These are phyloP conservation scores for Bombus consobrinus DNA, from an alignment of 1,140 invertebrate genomes.

Conservation along the genomic window DNA sequence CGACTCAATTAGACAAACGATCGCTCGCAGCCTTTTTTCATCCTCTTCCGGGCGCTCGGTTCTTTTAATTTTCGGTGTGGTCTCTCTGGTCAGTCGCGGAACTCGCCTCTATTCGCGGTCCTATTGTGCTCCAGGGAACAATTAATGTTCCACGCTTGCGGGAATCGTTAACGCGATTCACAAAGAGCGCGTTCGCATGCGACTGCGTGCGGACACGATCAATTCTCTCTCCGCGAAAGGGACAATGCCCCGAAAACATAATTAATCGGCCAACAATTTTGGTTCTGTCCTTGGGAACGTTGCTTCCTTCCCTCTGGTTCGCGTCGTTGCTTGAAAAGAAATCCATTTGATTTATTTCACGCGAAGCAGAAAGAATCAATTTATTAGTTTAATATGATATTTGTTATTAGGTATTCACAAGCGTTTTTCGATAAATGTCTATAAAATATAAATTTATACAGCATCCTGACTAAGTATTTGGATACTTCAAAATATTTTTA, in stretches of 20 bases:
- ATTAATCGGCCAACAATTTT: slow-evolving; percentile 54
- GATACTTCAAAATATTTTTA: too few relatives aligned
- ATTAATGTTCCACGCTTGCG: slow-evolving; percentile 51
- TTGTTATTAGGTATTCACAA: neutral
- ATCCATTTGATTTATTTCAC: neutral
- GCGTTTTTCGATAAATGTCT: too few relatives aligned
- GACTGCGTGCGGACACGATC: slow-evolving; percentile 50
- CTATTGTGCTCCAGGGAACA: slow-evolving; percentile 57
- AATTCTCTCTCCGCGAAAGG: slow-evolving; percentile 39
- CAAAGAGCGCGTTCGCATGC: slow-evolving; percentile 27
- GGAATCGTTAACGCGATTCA: slow-evolving; percentile 61
- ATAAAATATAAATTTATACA: too few relatives aligned
- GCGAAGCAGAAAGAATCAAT: neutral
- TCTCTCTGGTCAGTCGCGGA: slow-evolving; percentile 18
- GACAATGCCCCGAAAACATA: slow-evolving; percentile 52
- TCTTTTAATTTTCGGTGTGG: slow-evolving; percentile 36
- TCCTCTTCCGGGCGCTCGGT: neutral
- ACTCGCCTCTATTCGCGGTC: neutral
- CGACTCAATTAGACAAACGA: slow-evolving; percentile 37
- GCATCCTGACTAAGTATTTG: too few relatives aligned
- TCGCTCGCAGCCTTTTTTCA: neutral
- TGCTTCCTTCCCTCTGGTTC: slow-evolving; percentile 13
- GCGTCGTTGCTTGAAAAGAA: neutral
- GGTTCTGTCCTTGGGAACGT: neutral
- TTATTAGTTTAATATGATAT: neutral